Base-by-base conservation (phyloP, 92 coral and sea anemone genomes). In the Bergia puertoricense region DNA sequence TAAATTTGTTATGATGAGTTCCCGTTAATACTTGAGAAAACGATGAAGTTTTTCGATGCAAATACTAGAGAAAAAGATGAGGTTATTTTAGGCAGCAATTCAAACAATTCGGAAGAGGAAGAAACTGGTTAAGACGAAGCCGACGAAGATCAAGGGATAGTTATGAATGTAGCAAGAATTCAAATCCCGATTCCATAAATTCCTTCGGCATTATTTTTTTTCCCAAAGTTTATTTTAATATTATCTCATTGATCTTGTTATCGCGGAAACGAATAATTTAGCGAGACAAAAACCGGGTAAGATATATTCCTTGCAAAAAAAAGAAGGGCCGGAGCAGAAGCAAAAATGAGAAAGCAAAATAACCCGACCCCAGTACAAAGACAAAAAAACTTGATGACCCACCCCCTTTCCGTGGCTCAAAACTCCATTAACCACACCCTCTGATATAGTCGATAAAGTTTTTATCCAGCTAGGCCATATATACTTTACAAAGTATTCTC, bases 151-250 rank as follows among this genome's bases (percentile, higher is more conserved):
- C 56, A 50, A 50, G 56, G 56, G 56, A 50, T 50, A 50, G 56
- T 50, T 50, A 50, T 50, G 56, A 50, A 50, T 50, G 56, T 50
- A 50, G 56, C 56, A 50, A 67, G 74, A 67, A 67, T 67, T 67
- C 74, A 67, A 67, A 15, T 67, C 30, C 74, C 74, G 74, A 67
- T 67, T 67, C 74, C 74, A 67, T 15, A 67, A 67, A 67, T 67
- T 67, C 74, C 74, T 67, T 67, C 74, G 74, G 74, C 74, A 67
- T 67, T 67, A 67, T 67, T 67, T 67, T 67, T 67, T 67, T 67
- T 50, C 56, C 74, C 74, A 67, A 67, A 67, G 74, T 67, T 67
- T 67, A 67, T 67, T 67, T 67, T 67, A 67, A 67, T 67, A 67
- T 67, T 67, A 67, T 67, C 74, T 67, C 74, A 67, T 67, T 67